Percentiles rank a stretch among this genome's conserved stretches.
Evolutionary conservation across 2,113 vertebrate genomes (phyloP).

Genomic region (Lutjanus erythropterus): DNA sequence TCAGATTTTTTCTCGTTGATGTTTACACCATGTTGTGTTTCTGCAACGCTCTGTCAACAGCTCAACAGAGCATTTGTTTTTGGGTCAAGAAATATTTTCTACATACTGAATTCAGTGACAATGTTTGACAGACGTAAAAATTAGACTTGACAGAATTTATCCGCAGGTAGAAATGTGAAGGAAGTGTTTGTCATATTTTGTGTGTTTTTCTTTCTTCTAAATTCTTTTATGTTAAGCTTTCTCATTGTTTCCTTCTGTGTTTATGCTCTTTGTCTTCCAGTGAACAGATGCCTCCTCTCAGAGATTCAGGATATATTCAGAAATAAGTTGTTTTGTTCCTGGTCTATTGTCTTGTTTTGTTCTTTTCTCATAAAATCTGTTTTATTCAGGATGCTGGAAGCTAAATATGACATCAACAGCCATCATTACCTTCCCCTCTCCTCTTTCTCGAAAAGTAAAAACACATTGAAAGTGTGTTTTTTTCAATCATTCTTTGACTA

Average conservation of each 20-base stretch:
- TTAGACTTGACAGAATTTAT: not conserved
- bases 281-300: conserved; percentile 40
- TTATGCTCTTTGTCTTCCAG: not conserved
- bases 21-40: conserved; percentile 5
- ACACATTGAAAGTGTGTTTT: not conserved
- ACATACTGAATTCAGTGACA: not conserved
- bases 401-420: conserved; percentile 3
- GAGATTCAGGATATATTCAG: conserved; percentile 3
- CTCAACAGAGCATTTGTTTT: not conserved
- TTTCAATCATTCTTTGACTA: conserved; percentile 7
- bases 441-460: not conserved
- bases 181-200: conserved; percentile 7
- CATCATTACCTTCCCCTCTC: no score
- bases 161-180: not conserved
- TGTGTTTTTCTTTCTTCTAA: not conserved
- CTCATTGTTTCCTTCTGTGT: conserved; percentile 37
- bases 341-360: not conserved
- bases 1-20: not conserved
- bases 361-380: conserved; percentile 10
- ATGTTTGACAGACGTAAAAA: conserved; percentile 5
- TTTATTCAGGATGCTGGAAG: conserved; percentile 26
- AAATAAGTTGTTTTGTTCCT: not conserved
- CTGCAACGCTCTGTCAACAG: conserved; percentile 12
- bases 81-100: conserved; percentile 6
- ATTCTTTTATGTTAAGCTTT: not conserved